A percentile compares a stretch with the other conserved stretches of the same genome.
These are phyloP conservation scores for Autographa gamma DNA, from an alignment of 2,888 invertebrate species.

Conservation along the genomic window DNA sequence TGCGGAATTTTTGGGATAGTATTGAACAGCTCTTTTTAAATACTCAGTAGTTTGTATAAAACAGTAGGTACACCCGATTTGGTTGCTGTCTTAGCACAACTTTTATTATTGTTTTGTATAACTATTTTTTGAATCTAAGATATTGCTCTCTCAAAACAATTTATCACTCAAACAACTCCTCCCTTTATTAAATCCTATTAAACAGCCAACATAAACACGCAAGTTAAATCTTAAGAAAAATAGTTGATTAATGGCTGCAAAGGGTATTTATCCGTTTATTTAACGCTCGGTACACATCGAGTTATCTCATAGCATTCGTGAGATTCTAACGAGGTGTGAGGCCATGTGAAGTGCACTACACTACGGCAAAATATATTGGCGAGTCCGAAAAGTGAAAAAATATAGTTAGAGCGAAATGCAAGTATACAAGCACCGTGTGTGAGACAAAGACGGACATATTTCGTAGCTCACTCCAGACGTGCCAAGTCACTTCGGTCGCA, in stretches of 20 bases:
- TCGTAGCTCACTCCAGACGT: constrained; percentile 1
- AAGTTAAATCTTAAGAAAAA: neutral
- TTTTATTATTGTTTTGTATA: too few species aligned
- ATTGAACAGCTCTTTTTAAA: too few species aligned
- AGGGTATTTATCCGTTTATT: constrained; percentile 26
- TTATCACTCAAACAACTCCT: neutral
- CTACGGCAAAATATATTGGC: neutral
- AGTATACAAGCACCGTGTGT: neutral
- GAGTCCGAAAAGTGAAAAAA: neutral
- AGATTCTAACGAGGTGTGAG: constrained; percentile 59
- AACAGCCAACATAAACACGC: neutral
- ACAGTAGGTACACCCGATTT: too few species aligned
- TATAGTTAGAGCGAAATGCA: neutral
- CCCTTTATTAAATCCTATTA: neutral
- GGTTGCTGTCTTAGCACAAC: too few species aligned
- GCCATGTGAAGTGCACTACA: constrained; percentile 33
- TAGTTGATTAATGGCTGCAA: neutral
- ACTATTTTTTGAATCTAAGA: neutral
- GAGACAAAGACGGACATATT: neutral
- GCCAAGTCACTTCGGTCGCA: constrained; percentile 9
- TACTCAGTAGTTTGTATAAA: too few species aligned
- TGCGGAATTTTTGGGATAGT: too few species aligned
- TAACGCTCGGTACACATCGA: constrained; percentile 21
- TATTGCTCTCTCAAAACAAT: neutral
- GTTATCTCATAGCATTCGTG: constrained; percentile 39